Evolutionary conservation across 1,140 invertebrate species (phyloP), one percentile per base, ranked within the genome.

Genomic region (Pseudomyrmex concolor): DNA sequence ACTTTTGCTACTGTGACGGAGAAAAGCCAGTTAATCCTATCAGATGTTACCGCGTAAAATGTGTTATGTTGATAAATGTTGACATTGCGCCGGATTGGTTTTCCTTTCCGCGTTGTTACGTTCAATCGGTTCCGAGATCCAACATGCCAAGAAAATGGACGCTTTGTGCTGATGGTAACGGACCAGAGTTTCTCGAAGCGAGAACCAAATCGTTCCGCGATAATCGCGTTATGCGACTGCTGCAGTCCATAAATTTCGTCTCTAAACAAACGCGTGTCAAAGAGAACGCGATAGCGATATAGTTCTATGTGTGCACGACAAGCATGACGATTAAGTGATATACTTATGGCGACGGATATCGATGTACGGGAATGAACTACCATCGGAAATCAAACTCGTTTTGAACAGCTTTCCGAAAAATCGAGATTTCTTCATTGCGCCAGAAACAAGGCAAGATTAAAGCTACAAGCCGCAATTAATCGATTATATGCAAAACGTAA

Each of bases 221-320:
- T 88, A 85, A 89, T 89, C 87, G 68, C 63, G 63, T 89, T 89
- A 89, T 19, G 15, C 77, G 78, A 78, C 85, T 85, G 73, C 77
- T 86, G 76, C 60, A 60, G 68, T 86, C 62, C 66, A 34, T 34
- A 43, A 77, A 68, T 73, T 72, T 85, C 73, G 62, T 86, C 22
- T 48, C 63, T 86, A 77, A 88, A 83, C 62, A 59, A 86, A 78
- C 78, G 73, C 63, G 68, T 73, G 83, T 88, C 84, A 88, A 89
- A 89, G 86, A 70, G 73, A 62, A 34, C 5, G 5, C 34, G 84
- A 25, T 25, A 25, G 22, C 22, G 25, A 25, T 25, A 89, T 76
- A 48, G 78, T 78, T 13, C 54, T 50, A 57, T 66, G 73, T 85
- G 87, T 77, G 66, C 57, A 51, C 84, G 83, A 84, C 84, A 88